These are phyloP conservation scores for Agrenia bidenticulata DNA, from an alignment of 2,888 invertebrate species.

Conservation along the genomic window DNA sequence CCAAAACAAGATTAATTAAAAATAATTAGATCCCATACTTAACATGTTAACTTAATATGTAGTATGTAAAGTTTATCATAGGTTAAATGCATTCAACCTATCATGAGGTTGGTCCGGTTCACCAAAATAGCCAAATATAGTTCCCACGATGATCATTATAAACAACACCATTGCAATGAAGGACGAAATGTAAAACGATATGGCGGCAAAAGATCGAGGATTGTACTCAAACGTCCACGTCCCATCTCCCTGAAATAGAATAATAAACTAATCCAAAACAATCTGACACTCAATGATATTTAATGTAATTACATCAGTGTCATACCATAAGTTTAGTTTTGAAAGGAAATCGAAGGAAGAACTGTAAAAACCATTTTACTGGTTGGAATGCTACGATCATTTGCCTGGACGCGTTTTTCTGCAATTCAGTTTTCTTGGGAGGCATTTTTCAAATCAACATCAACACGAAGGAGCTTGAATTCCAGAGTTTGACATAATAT, in stretches of 20 bases:
- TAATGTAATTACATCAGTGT: too few species aligned
- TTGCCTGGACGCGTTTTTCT: not conserved
- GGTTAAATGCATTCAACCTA: not conserved
- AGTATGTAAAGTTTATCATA: not conserved
- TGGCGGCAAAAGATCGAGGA: not conserved
- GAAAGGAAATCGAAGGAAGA: constrained; percentile 1
- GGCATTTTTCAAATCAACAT: too few species aligned
- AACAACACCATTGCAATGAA: not conserved
- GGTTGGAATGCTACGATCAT: constrained; percentile 1
- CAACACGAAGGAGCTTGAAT: too few species aligned
- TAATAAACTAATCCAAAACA: not conserved
- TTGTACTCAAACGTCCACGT: constrained; percentile 1
- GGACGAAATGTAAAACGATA: constrained; percentile 1
- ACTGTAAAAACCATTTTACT: not conserved
- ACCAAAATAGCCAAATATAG: not conserved
- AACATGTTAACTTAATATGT: not conserved
- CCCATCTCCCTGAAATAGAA: not conserved
- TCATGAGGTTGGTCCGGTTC: constrained; percentile 1
- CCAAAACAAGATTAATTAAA: too few species aligned
- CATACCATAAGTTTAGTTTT: not conserved
- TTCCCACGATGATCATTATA: not conserved
- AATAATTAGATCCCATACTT: not conserved
- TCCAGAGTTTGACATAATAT: too few species aligned
- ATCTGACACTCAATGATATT: not conserved
- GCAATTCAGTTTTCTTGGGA: not conserved